Evolutionary conservation across 1,140 invertebrate species (phyloP), one percentile per base, ranked within the genome.

Genomic region (Zaprionus kolodkinae): DNA sequence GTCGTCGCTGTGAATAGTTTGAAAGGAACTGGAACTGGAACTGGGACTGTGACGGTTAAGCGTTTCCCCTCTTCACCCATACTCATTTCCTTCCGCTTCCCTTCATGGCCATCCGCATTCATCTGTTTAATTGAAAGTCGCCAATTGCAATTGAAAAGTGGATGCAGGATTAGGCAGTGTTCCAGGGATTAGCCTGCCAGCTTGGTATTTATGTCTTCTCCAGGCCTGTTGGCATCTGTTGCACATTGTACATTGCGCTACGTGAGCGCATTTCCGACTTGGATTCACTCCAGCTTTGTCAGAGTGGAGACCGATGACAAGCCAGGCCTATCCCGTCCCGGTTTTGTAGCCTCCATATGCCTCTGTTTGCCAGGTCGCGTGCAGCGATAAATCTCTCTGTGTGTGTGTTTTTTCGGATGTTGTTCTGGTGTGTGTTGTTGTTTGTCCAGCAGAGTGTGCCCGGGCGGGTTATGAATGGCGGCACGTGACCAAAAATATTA

Each of bases 401-500:
- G 7, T 50, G 45, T 50, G 21, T 50, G 17, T 50, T 50, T 50
- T 50, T 50, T 50, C 17, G 45, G 52, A 57, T 56, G 11, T 38
- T 59, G 43, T 69, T 36, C 9, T 45, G 15, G 35, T 33, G 27
- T 33, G 27, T 62, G 27, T 52, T 40, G 12, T n/a, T 74, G 61
- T 76, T 61, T 76, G 48, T 66, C 38, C 69, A 55, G 54, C 27
- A 30, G 40, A 57, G 57, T 40, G 52, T 48, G 40, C 40, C 40
- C n/a, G 48, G 43, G 38, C 55, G 52, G 52, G 77, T 66, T 79
- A 74, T 65, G 85, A 74, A 81, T 81, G 78, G 59, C 78, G 85
- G 86, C 85, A 89, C 85, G 85, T 89, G 85, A 89, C 85, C 85
- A 55, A 89, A 89, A 89, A 89, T 89, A 89, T 89, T 89, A 89